Conservation (phyloP, 2,113 vertebrate species). For the Esox niger region DNA sequence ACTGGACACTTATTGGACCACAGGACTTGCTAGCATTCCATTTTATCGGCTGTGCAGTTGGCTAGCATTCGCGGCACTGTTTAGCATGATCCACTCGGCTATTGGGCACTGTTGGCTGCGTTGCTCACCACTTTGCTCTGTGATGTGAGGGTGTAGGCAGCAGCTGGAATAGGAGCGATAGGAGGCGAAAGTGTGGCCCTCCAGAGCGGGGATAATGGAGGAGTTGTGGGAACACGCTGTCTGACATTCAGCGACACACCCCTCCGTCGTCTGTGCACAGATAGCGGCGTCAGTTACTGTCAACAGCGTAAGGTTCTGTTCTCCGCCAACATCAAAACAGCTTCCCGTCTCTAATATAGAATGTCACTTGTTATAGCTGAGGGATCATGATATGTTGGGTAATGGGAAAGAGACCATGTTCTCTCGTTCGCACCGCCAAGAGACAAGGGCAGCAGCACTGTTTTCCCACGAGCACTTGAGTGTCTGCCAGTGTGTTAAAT, state of each 20-base stretch:
- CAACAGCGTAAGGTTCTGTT: not conserved
- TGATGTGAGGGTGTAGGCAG: constrained; percentile 41
- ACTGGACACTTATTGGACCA: constrained; percentile 3
- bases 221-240: not conserved
- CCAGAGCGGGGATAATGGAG: not conserved
- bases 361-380: not conserved
- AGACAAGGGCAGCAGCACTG: not conserved
- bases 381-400: not conserved
- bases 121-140: constrained; percentile 20
- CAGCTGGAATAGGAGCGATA: not conserved
- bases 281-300: not conserved
- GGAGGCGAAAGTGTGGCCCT: not conserved
- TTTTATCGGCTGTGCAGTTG: constrained; percentile 24
- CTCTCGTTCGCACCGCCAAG: not conserved
- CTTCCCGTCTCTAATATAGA: not conserved
- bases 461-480: not conserved
- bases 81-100: constrained; percentile 40
- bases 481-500: constrained; percentile 45
- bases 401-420: not conserved
- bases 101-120: constrained; percentile 46
- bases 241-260: not conserved
- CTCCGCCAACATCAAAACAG: not conserved
- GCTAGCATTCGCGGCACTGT: constrained; percentile 18
- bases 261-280: not conserved
- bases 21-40: not conserved